Conservation (phyloP, 2,113 vertebrate species). For the Cyanistes caeruleus region DNA sequence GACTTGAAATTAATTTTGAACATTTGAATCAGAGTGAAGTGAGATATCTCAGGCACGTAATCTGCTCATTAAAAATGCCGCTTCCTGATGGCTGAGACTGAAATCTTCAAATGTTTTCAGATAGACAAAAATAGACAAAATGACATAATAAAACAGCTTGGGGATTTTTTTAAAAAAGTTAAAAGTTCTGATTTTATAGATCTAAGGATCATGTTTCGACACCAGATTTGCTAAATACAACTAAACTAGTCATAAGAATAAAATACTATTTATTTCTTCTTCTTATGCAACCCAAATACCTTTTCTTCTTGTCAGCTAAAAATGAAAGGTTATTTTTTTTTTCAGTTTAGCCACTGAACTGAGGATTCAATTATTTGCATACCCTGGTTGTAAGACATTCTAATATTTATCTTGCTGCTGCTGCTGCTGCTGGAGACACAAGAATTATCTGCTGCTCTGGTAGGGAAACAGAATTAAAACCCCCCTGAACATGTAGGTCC, state of each 20-base stretch:
- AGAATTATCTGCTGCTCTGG: constrained; percentile 24
- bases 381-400: constrained; percentile 11
- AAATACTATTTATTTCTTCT: background rate
- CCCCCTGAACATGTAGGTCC: background rate
- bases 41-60: constrained; percentile 18
- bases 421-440: background rate
- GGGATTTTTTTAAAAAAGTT: background rate
- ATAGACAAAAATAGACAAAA: background rate
- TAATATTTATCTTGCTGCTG: constrained; percentile 2
- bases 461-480: constrained; percentile 27
- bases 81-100: background rate
- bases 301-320: background rate
- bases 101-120: background rate
- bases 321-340: constrained; percentile 30
- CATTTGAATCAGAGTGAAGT: background rate
- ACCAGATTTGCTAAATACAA: background rate
- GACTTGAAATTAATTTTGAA: background rate
- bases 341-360: constrained; percentile 8
- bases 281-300: background rate
- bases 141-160: background rate
- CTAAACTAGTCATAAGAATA: background rate
- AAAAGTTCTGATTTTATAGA: background rate
- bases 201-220: background rate
- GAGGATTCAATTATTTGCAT: constrained; percentile 55
- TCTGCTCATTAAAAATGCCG: constrained; percentile 8